phyloP scores from a whole-genome alignment of 2,113 vertebrate species.

The Australoheros scitulus region DNA sequence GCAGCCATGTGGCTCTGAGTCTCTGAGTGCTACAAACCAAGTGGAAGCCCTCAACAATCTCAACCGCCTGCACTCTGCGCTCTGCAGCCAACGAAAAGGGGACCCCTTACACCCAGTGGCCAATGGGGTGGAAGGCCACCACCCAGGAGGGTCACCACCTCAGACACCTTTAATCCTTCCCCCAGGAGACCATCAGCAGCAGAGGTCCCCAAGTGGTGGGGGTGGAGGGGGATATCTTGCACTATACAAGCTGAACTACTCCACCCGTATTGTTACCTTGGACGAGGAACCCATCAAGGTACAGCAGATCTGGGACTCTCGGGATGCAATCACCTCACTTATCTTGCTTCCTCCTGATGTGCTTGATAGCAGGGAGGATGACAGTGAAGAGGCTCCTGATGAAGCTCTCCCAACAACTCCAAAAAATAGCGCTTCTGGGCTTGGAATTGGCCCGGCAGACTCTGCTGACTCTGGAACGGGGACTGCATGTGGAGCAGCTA shows the following conservation, averaged over 20 bases:
- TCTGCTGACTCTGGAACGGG: slow-evolving; percentile 31
- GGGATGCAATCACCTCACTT: slow-evolving; percentile 95
- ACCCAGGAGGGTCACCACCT: slow-evolving; percentile 63
- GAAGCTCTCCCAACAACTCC: slow-evolving; percentile 84
- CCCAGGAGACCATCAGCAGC: slow-evolving; percentile 85
- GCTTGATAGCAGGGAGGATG: slow-evolving; percentile 94
- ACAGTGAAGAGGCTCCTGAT: slow-evolving; percentile 90
- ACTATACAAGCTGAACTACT: slow-evolving; percentile 98
- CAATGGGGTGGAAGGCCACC: slow-evolving; percentile 89
- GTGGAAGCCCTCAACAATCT: slow-evolving; percentile 99
- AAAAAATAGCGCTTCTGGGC: slow-evolving; percentile 78
- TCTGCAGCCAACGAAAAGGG: slow-evolving; percentile 91
- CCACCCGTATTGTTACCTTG: slow-evolving; percentile 94
- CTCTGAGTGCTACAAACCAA: slow-evolving; percentile 95
- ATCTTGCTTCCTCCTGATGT: slow-evolving; percentile 96
- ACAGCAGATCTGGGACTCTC: slow-evolving; percentile 95
- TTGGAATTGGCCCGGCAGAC: slow-evolving; percentile 24
- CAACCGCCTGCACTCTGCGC: slow-evolving; percentile 97
- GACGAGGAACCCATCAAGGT: slow-evolving; percentile 96
- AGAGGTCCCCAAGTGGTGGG: slow-evolving; percentile 52
- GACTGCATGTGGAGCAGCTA: slow-evolving; percentile 57
- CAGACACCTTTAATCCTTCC: slow-evolving; percentile 93
- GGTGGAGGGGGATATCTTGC: slow-evolving; percentile 90
- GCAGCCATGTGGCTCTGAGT: slow-evolving; percentile 89
- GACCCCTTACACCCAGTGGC: slow-evolving; percentile 83